These are phyloP conservation scores for Drosophila lini DNA, from an alignment of 1,140 invertebrate genomes.

Conservation along the genomic window DNA sequence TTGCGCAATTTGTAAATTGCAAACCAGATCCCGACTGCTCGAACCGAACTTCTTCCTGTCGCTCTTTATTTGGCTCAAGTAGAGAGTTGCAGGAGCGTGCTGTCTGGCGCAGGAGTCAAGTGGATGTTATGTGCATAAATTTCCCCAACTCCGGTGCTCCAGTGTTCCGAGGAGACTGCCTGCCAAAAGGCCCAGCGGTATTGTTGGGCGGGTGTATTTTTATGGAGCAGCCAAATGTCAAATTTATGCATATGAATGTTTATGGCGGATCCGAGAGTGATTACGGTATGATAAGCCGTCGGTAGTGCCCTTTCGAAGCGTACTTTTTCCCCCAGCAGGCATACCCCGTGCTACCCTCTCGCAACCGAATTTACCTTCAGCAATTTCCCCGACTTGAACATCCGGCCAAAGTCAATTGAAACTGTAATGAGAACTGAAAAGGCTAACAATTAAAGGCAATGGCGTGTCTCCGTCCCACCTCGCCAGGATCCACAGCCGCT, in stretches of 20 bases:
- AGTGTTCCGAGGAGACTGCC: slow-evolving; percentile 20
- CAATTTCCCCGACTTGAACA: slow-evolving; percentile 23
- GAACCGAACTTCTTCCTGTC: slow-evolving; percentile 25
- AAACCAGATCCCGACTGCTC: slow-evolving; percentile 26
- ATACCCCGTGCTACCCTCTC: slow-evolving; percentile 11
- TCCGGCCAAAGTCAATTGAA: slow-evolving; percentile 75
- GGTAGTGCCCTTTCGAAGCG: neutral
- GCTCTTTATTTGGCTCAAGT: slow-evolving; percentile 44
- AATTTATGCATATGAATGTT: slow-evolving; percentile 60
- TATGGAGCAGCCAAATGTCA: slow-evolving; percentile 51
- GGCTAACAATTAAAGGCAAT: slow-evolving; percentile 79
- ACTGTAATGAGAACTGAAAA: slow-evolving; percentile 78
- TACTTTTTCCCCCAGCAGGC: neutral
- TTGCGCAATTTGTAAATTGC: slow-evolving; percentile 74
- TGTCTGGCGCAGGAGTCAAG: slow-evolving; percentile 31
- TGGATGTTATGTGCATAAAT: slow-evolving; percentile 53
- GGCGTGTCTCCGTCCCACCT: slow-evolving; percentile 34
- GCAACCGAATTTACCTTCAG: neutral
- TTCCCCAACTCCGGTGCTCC: slow-evolving; percentile 10
- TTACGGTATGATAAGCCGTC: slow-evolving; percentile 18
- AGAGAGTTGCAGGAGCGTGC: slow-evolving; percentile 32
- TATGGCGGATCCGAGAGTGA: slow-evolving; percentile 39
- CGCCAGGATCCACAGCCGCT: neutral
- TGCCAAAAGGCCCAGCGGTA: slow-evolving; percentile 43
- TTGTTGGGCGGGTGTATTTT: slow-evolving; percentile 29